A percentile compares a stretch with the other conserved stretches of the same genome.
Evolutionary conservation across 2,888 invertebrate species (phyloP).

Genomic region (Hypomecis atomaria): DNA sequence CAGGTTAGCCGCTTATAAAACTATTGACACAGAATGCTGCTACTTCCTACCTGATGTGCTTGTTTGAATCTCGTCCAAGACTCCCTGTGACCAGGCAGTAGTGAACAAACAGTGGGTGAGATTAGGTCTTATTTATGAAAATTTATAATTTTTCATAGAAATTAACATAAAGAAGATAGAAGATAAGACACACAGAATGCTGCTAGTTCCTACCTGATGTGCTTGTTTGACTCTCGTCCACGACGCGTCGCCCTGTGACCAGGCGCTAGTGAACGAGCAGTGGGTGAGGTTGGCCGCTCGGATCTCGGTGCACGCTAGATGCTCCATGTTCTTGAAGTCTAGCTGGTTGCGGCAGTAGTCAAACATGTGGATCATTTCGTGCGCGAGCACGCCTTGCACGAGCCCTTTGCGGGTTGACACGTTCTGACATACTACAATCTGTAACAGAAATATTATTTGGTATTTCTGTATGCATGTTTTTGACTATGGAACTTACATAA

Average conservation of each 20-base stretch:
- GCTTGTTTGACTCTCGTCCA: conserved; percentile 88
- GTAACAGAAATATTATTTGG: too few species aligned
- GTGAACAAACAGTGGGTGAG: too few species aligned
- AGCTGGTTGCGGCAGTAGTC: conserved; percentile 95
- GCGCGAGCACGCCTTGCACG: conserved; percentile 92
- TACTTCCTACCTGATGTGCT: conserved; percentile 92
- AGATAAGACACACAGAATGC: too few species aligned
- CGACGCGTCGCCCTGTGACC: conserved; percentile 90
- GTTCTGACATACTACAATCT: conserved; percentile 97
- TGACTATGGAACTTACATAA: too few species aligned
- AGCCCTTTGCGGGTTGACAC: conserved; percentile 87
- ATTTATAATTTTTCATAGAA: too few species aligned
- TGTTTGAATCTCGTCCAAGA: conserved; percentile 88
- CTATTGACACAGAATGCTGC: too few species aligned
- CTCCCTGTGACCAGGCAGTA: conserved; percentile 91
- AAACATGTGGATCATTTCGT: conserved; percentile 98
- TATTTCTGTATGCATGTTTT: too few species aligned
- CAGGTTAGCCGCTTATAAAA: conserved; percentile 92
- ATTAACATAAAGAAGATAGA: too few species aligned
- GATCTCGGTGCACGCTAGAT: conserved; percentile 97
- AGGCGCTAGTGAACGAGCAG: conserved; percentile 94
- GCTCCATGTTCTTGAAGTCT: conserved; percentile 95
- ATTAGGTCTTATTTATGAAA: too few species aligned
- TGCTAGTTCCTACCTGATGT: conserved; percentile 93
- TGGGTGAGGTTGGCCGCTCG: conserved; percentile 97